Base-by-base conservation (phyloP, 2,797 vertebrate species). In the Sebastes minor region DNA sequence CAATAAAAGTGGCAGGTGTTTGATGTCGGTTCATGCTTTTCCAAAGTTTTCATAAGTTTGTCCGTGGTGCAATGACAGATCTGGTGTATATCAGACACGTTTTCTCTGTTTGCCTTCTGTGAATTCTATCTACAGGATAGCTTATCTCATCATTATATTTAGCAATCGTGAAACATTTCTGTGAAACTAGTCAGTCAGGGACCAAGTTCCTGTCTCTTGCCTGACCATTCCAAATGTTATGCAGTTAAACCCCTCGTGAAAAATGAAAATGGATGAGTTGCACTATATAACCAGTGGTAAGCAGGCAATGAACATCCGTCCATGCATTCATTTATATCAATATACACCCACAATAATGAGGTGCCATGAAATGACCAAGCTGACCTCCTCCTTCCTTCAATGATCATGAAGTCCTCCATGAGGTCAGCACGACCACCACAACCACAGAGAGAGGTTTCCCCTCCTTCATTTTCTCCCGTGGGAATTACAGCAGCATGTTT, bases 401-500 rank as follows among this genome's bases (percentile, higher is more conserved):
- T 64, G 70, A 81, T 79, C 42, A 70, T 68, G 33, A 83, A 85
- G 72, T 79, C 78, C 78, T 88, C 84, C 53, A 74, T 87, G 89
- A 92, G 82, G 86, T 89, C 78, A 86, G 72, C 53, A 71, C n/a
- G 80, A 88, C 87, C 84, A 86, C 80, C 64, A 75, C 66, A 79
- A 78, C 80, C 88, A 76, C 78, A 84, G 63, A 71, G 46, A 33
- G 71, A 76, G 68, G 12, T 63, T 76, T 87, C 82, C 70, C 32
- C 61, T 71, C 32, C 46, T 77, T 79, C 32, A 55, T 30, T 76
- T 86, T 87, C 78, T 78, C 85, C 78, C 89, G 83, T 89, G 82
- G 83, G 84, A 90, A 93, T 87, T 79, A 78, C 56, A 80, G 83
- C 72, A 71, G 55, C 67, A 16, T 89, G 82, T 92, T 91, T 79